Base-by-base conservation (phyloP, 2,113 vertebrate genomes). In the Pseudolaguvia tuberculata region DNA sequence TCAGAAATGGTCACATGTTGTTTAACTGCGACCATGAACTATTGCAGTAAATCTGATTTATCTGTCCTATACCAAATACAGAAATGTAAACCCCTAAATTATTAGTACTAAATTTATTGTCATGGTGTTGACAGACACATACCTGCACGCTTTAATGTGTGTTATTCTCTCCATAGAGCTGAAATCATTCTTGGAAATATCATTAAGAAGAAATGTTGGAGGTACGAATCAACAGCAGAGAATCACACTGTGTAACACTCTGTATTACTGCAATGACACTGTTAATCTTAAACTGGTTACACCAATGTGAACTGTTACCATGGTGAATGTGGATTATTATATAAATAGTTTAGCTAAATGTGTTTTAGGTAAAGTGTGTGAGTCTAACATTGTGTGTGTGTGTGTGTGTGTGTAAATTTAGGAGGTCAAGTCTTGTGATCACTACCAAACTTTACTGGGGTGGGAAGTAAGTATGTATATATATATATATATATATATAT, bases 371-470 rank as follows among this genome's bases (percentile, higher is more conserved):
- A 25, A 7, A n/a, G n/a, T n/a, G n/a, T n/a, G n/a, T n/a, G n/a
- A n/a, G n/a, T n/a, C n/a, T n/a, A n/a, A n/a, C n/a, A n/a, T n/a
- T 73, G 45, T 78, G 67, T 63, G 18, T 62, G 69, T 67, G 65
- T 77, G 63, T 35, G 52, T 55, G 31, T 56, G 20, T 78, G 73
- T 62, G 58, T 71, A 57, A 72, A 52, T 78, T 25, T 84, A 98
- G 96, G 92, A 94, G 96, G 70, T 98, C 96, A 81, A 99, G 96
- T 78, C 88, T 99, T 81, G 96, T 99, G 84, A 98, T 98, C 86
- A 99, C 96, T 80, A 99, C 96, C 21, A 99, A 99, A 81, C 92
- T 99, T 42, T 98, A 98, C 92, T 99, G 96, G 96, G 96, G 96
- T 81, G 96, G 96, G 90, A 99, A 95, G 96, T 99, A 92, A 96